A percentile compares a stretch with the other conserved stretches of the same genome.
phyloP scores from a whole-genome alignment of 1,140 invertebrate species.

The Drosophila carrolli region DNA sequence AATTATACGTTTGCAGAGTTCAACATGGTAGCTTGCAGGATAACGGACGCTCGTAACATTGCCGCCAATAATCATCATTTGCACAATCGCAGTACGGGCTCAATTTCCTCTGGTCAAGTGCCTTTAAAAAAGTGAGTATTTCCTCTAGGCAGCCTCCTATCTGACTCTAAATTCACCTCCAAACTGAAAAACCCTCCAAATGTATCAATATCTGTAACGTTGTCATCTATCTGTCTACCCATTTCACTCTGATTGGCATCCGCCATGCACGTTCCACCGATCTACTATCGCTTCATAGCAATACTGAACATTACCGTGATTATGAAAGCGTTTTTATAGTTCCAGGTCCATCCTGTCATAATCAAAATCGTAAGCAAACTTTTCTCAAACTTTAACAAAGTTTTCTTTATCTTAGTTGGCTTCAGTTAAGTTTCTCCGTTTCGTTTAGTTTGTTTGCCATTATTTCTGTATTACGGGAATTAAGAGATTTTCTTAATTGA shows the following conservation, averaged over 20 bases:
- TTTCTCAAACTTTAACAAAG: conserved; percentile 42
- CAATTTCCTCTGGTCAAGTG: conserved; percentile 94
- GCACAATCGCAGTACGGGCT: conserved; percentile 84
- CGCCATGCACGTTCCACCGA: conserved; percentile 48
- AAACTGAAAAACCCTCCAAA: conserved; percentile 6
- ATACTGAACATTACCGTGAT: conserved; percentile 88
- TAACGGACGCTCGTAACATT: conserved; percentile 95
- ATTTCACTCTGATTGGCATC: conserved; percentile 57
- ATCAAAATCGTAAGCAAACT: conserved; percentile 84
- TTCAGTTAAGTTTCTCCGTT: conserved; percentile 12
- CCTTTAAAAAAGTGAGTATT: conserved; percentile 97
- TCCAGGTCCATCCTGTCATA: conserved; percentile 87
- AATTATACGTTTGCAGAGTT: conserved; percentile 94
- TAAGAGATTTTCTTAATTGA: not conserved
- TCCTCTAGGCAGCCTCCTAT: not conserved
- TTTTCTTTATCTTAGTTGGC: conserved; percentile 25
- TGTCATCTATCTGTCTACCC: conserved; percentile 41
- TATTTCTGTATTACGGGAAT: not conserved
- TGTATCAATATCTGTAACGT: conserved; percentile 11
- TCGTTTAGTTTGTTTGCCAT: conserved; percentile 19
- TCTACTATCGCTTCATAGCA: conserved; percentile 69
- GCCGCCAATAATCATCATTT: conserved; percentile 88
- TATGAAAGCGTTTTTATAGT: conserved; percentile 91
- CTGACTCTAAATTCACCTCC: not conserved
- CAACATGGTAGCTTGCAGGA: conserved; percentile 98